These are phyloP conservation scores for Cheilosia grossa DNA, from an alignment of 2,888 invertebrate genomes.

Conservation along the genomic window DNA sequence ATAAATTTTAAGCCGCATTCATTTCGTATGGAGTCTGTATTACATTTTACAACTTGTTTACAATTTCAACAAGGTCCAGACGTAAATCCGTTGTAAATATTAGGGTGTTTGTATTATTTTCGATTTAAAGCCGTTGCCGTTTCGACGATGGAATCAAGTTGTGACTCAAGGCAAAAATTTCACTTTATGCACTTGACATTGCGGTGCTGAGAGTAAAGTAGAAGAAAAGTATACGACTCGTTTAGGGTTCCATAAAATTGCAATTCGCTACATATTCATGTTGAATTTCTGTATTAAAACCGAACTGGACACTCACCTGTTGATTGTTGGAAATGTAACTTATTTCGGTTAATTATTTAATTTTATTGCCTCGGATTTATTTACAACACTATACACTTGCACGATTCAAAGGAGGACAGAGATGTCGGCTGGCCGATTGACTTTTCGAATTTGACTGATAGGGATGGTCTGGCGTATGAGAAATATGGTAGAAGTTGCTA, in stretches of 20 bases:
- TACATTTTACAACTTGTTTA: conserved; percentile 37
- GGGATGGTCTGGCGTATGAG: conserved; percentile 56
- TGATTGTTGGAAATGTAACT: conserved; percentile 27
- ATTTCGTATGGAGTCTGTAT: not conserved
- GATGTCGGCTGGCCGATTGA: conserved; percentile 65
- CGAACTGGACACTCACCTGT: conserved; percentile 57
- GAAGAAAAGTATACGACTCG: conserved; percentile 32
- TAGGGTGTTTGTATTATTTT: not conserved
- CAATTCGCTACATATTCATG: not conserved
- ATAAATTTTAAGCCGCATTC: not conserved
- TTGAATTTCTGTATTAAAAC: conserved; percentile 1
- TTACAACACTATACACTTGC: conserved; percentile 61
- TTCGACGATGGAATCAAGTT: not conserved
- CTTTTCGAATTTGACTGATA: conserved; percentile 71
- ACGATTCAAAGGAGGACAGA: conserved; percentile 56
- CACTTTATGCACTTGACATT: conserved; percentile 68
- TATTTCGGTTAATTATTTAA: conserved; percentile 28
- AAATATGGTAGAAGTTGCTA: conserved; percentile 17
- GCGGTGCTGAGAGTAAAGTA: conserved; percentile 8
- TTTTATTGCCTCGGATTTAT: conserved; percentile 60
- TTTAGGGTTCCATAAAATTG: conserved; percentile 32
- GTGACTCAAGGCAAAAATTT: conserved; percentile 36
- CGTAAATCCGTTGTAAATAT: conserved; percentile 22
- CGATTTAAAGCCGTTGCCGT: not conserved
- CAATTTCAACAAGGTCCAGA: conserved; percentile 5